phyloP scores from a whole-genome alignment of 1,140 invertebrate genomes.

The Drosophila subpulchrella region DNA sequence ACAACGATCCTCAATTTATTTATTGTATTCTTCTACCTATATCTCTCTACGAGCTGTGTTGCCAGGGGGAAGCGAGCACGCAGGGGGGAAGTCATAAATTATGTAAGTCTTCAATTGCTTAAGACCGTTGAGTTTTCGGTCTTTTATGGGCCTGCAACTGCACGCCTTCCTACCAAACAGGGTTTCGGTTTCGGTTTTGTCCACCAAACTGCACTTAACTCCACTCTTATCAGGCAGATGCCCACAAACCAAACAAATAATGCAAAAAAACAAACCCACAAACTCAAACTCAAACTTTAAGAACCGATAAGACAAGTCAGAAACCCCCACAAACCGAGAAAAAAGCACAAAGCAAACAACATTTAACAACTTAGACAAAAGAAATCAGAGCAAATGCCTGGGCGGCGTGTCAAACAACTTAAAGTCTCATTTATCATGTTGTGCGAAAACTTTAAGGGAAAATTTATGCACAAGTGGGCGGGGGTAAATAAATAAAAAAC shows the following conservation, averaged over 20 bases:
- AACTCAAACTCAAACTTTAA: constrained; percentile 63
- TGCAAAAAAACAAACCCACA: constrained; percentile 58
- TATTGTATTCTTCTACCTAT: constrained; percentile 76
- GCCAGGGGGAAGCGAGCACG: constrained; percentile 34
- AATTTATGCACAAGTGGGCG: constrained; percentile 62
- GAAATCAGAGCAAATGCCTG: constrained; percentile 48
- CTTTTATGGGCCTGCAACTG: constrained; percentile 60
- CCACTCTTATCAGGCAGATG: constrained; percentile 14
- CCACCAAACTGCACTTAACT: constrained; percentile 1
- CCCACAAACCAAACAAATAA: neutral
- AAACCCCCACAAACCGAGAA: constrained; percentile 16
- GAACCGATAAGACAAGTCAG: constrained; percentile 59
- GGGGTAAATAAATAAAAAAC: constrained; percentile 47
- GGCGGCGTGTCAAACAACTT: constrained; percentile 73
- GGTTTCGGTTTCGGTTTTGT: neutral
- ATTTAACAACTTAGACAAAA: constrained; percentile 74
- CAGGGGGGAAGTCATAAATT: constrained; percentile 79
- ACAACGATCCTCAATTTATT: constrained; percentile 77
- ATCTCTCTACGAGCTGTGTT: constrained; percentile 11
- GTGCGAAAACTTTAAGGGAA: constrained; percentile 67
- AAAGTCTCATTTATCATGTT: constrained; percentile 84
- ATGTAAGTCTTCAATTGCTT: constrained; percentile 65
- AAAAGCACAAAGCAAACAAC: constrained; percentile 35
- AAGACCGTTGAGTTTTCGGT: constrained; percentile 29
- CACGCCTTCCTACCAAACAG: constrained; percentile 36